Evolutionary conservation across 2,888 invertebrate species (phyloP).

Genomic region (Heliconius aoede): DNA sequence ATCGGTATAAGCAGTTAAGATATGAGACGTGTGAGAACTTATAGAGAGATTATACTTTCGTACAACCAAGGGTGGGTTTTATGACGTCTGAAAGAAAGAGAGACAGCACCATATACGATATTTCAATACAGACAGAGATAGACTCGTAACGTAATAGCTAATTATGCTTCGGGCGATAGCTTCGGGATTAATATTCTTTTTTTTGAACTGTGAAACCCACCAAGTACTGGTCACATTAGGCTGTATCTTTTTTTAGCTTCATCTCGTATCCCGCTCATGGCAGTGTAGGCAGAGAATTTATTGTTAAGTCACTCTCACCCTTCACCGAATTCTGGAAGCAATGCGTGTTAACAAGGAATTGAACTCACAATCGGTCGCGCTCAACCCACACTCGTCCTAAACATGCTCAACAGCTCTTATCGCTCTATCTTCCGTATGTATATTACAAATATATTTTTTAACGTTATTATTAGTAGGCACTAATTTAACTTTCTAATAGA

Average conservation of each 20-base stretch:
- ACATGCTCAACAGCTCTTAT: no score
- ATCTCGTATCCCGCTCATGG: no score
- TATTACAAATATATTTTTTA: not conserved
- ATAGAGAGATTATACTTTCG: conserved; percentile 23
- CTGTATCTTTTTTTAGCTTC: no score
- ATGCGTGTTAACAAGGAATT: no score
- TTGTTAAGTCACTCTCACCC: no score
- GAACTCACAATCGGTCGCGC: no score
- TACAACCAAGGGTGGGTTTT: not conserved
- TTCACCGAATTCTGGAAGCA: no score
- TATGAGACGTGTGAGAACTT: conserved; percentile 31
- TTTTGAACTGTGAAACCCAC: conserved; percentile 23
- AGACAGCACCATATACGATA: not conserved
- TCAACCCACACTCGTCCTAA: no score
- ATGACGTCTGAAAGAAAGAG: conserved; percentile 5
- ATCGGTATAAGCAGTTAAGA: conserved; percentile 31
- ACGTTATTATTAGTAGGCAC: not conserved
- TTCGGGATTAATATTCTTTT: no score
- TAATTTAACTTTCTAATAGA: conserved; percentile 26
- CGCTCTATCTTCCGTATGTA: not conserved
- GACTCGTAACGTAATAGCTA: not conserved
- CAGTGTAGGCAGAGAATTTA: no score
- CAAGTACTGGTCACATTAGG: conserved; percentile 30
- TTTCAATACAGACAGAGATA: conserved; percentile 6
- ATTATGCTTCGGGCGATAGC: not conserved